These are phyloP conservation scores for Mythimna pallens DNA, from an alignment of 2,888 invertebrate genomes.

Conservation along the genomic window DNA sequence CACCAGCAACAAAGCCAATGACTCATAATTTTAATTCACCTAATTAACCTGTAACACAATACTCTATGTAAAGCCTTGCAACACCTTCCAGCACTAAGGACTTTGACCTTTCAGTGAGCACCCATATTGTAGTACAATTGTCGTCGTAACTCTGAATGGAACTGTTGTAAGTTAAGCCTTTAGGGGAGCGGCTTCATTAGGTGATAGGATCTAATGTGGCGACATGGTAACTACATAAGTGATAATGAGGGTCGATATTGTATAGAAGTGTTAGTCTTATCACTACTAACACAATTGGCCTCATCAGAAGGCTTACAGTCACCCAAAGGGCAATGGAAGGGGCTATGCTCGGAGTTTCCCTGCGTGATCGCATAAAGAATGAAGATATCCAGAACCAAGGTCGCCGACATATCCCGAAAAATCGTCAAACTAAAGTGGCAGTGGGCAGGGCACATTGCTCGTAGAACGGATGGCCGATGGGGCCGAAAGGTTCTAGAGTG, in stretches of 20 bases:
- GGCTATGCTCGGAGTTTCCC: too few species aligned
- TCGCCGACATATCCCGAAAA: too few species aligned
- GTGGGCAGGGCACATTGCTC: too few species aligned
- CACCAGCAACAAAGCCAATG: not conserved
- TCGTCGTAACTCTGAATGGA: conserved; percentile 30
- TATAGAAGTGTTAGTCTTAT: not conserved
- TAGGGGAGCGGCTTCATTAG: conserved; percentile 36
- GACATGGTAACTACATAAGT: conserved; percentile 1
- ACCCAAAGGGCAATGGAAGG: too few species aligned
- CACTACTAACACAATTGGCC: too few species aligned
- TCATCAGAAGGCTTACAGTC: too few species aligned
- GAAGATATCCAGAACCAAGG: too few species aligned
- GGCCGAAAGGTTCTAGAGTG: too few species aligned
- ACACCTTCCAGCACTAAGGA: conserved; percentile 33
- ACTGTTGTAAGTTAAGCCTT: conserved; percentile 7
- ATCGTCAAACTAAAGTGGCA: too few species aligned
- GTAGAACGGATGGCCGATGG: too few species aligned
- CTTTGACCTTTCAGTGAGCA: conserved; percentile 44
- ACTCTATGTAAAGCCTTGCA: conserved; percentile 9
- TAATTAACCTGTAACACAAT: conserved; percentile 12
- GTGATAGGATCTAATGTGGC: conserved; percentile 23
- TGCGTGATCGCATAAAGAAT: too few species aligned
- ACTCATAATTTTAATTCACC: conserved; percentile 11
- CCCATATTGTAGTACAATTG: conserved; percentile 32
- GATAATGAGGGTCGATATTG: conserved; percentile 13